phyloP scores from a whole-genome alignment of 2,113 vertebrate species.

The Athene noctua region DNA sequence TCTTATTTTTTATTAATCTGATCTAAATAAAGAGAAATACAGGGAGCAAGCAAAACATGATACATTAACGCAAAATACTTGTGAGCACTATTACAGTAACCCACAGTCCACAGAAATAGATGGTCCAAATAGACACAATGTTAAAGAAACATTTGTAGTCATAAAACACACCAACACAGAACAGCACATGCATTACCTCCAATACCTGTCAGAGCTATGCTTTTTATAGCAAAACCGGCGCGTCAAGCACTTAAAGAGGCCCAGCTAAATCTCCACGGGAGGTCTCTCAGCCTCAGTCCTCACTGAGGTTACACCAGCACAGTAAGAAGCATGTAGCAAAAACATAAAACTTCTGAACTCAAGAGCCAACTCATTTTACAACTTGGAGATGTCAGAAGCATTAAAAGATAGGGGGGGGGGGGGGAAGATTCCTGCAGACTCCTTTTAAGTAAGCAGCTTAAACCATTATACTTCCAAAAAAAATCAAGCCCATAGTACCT shows the following conservation, averaged over 20 bases:
- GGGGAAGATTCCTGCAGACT: background rate
- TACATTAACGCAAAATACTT: background rate
- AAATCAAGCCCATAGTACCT: background rate
- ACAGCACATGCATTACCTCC: rapidly evolving
- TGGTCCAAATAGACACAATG: background rate
- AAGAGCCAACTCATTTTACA: too few species aligned
- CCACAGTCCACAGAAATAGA: background rate
- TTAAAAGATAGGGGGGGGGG: too few species aligned
- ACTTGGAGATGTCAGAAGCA: too few species aligned
- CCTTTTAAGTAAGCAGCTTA: background rate
- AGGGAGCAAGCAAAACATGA: background rate
- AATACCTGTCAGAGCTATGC: background rate
- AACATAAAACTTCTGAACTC: background rate
- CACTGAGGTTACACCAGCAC: background rate
- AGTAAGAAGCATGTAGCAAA: rapidly evolving
- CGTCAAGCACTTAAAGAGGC: rapidly evolving
- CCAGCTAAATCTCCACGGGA: too few species aligned
- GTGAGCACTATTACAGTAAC: background rate
- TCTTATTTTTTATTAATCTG: background rate
- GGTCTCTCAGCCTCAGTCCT: background rate
- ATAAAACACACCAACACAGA: background rate
- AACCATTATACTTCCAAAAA: background rate
- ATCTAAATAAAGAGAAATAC: background rate
- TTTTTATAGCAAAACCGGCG: background rate
- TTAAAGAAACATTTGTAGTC: background rate